These are phyloP conservation scores for Girardinichthys multiradiatus DNA, from an alignment of 2,113 vertebrate species.

Conservation along the genomic window DNA sequence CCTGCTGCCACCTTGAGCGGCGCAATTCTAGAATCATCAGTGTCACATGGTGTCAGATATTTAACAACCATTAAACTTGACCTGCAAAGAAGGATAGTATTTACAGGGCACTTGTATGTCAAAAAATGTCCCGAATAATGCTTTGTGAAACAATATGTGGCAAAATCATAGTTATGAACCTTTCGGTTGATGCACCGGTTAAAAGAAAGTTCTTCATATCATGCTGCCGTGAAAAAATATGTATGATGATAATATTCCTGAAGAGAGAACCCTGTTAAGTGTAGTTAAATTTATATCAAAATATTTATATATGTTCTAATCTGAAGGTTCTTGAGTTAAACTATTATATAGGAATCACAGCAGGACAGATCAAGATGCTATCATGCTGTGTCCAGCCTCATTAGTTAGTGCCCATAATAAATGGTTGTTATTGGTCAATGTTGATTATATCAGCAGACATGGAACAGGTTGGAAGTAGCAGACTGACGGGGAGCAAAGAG, in stretches of 20 bases:
- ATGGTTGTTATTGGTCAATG: slow-evolving; percentile 41
- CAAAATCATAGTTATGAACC: too few species aligned
- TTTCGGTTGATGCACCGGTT: neutral
- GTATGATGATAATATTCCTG: neutral
- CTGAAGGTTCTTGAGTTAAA: slow-evolving; percentile 18
- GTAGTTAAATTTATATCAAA: neutral
- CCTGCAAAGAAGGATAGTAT: too few species aligned
- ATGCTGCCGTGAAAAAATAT: neutral
- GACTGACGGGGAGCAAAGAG: slow-evolving; percentile 32
- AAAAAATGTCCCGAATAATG: too few species aligned
- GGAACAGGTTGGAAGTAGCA: slow-evolving; percentile 54
- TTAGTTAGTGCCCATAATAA: slow-evolving; percentile 49
- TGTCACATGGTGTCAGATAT: too few species aligned
- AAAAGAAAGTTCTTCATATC: slow-evolving; percentile 6
- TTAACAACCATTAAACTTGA: too few species aligned
- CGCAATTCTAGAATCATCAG: too few species aligned
- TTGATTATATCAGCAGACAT: slow-evolving; percentile 56
- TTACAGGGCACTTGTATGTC: too few species aligned
- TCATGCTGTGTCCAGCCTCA: slow-evolving; percentile 20
- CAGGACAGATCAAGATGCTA: slow-evolving; percentile 14
- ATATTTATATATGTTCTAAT: neutral
- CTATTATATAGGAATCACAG: slow-evolving; percentile 7
- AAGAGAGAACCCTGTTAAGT: neutral
- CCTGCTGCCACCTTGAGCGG: too few species aligned
- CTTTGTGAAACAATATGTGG: too few species aligned